phyloP scores from a whole-genome alignment of 1,140 invertebrate species.

The Brachionus rubens region DNA sequence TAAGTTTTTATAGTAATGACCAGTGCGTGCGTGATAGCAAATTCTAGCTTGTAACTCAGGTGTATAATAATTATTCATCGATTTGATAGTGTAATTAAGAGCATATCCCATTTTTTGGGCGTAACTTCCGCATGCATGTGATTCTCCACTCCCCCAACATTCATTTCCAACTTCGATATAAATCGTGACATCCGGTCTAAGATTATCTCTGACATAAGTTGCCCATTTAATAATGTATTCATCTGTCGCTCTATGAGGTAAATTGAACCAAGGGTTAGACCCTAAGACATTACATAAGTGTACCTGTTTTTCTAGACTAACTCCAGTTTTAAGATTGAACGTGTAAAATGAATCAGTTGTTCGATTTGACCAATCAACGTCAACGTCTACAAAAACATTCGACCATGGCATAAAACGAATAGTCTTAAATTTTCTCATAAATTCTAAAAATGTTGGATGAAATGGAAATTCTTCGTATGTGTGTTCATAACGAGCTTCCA shows the following conservation, averaged over 20 bases:
- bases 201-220: conserved; percentile 46
- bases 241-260: conserved; percentile 52
- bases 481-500: conserved; percentile 51
- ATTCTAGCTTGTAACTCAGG: neutral
- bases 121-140: neutral
- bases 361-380: conserved; percentile 50
- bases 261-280: conserved; percentile 51
- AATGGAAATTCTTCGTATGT: conserved; percentile 51
- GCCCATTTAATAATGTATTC: conserved; percentile 51
- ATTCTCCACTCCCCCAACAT: conserved; percentile 9
- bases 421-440: conserved; percentile 50
- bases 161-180: conserved; percentile 28
- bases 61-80: conserved; percentile 9
- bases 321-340: conserved; percentile 48
- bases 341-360: conserved; percentile 48
- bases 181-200: conserved; percentile 51
- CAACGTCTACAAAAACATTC: conserved; percentile 47
- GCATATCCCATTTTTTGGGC: conserved; percentile 26
- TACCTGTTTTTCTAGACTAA: conserved; percentile 50
- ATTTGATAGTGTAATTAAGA: neutral
- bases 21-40: conserved; percentile 18
- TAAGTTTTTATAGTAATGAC: neutral
- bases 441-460: conserved; percentile 50
- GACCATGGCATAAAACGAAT: conserved; percentile 51
- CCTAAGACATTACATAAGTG: conserved; percentile 50